Evolutionary conservation across 2,797 vertebrate species (phyloP).

Genomic region (Acanthornis magna): DNA sequence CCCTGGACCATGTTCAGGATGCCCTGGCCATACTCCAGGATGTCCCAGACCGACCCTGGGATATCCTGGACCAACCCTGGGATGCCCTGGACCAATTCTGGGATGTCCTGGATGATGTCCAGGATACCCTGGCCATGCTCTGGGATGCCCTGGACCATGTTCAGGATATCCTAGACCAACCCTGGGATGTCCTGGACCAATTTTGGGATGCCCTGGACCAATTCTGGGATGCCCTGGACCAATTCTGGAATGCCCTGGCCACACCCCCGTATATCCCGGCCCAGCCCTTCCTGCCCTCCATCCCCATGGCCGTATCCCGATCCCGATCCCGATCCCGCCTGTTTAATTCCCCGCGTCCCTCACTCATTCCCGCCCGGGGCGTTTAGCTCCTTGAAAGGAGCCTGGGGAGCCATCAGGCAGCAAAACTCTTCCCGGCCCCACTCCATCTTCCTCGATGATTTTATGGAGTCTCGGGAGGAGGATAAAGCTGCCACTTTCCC

Average conservation of each 20-base stretch:
- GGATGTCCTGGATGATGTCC: too few relatives aligned
- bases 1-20: too few relatives aligned
- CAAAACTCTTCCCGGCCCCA: constrained; percentile 22
- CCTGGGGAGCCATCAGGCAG: constrained; percentile 52
- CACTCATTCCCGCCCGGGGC: not conserved
- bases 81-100: too few relatives aligned
- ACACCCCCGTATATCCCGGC: not conserved
- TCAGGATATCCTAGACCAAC: too few relatives aligned
- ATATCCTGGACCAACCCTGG: too few relatives aligned
- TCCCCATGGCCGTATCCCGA: rapidly evolving
- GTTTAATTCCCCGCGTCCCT: not conserved
- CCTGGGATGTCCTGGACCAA: too few relatives aligned
- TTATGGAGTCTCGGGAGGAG: constrained; percentile 54
- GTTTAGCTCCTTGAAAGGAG: constrained; percentile 41
- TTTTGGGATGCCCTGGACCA: too few relatives aligned
- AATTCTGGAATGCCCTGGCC: not conserved
- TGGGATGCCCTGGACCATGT: too few relatives aligned
- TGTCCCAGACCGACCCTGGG: too few relatives aligned
- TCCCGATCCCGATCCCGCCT: not conserved
- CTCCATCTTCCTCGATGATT: constrained; percentile 63
- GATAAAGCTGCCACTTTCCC: constrained; percentile 38
- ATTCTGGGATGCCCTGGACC: too few relatives aligned
- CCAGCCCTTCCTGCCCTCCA: not conserved
- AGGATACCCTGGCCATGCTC: too few relatives aligned
- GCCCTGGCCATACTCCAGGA: too few relatives aligned